A percentile compares a stretch with the other conserved stretches of the same genome.
These are phyloP conservation scores for Fukomys damarensis DNA, from an alignment of 2,113 vertebrate species.

Conservation along the genomic window DNA sequence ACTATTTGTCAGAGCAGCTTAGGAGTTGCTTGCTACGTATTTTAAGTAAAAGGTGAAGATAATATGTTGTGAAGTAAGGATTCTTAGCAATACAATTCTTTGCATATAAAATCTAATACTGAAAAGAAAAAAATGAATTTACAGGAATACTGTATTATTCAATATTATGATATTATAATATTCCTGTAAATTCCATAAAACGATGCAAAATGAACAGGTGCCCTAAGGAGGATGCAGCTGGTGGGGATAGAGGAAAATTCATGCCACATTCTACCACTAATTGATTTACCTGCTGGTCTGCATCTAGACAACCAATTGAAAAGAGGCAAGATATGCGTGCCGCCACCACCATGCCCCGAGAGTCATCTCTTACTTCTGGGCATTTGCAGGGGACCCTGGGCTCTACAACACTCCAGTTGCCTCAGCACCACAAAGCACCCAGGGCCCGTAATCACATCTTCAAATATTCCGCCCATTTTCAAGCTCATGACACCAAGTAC, in stretches of 20 bases:
- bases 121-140: slow-evolving; percentile 18
- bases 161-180: background rate
- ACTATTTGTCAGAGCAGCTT: no score
- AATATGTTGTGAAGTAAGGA: background rate
- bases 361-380: background rate
- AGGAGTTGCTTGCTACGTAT: background rate
- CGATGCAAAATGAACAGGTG: background rate
- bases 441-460: background rate
- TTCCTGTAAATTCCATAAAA: background rate
- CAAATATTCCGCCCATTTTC: background rate
- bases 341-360: fast-evolving
- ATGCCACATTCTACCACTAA: background rate
- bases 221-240: no score
- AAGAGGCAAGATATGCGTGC: background rate
- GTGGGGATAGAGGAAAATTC: background rate
- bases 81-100: background rate
- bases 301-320: background rate
- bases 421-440: background rate
- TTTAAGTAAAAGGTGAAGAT: background rate
- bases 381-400: background rate
- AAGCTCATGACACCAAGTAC: background rate
- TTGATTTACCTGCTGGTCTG: background rate
- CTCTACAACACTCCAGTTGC: background rate
- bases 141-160: background rate
- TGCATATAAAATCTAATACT: background rate